Evolutionary conservation across 2,797 vertebrate species (phyloP), one percentile per base, ranked within the genome.

Genomic region (Rhadinocentrus ornatus): DNA sequence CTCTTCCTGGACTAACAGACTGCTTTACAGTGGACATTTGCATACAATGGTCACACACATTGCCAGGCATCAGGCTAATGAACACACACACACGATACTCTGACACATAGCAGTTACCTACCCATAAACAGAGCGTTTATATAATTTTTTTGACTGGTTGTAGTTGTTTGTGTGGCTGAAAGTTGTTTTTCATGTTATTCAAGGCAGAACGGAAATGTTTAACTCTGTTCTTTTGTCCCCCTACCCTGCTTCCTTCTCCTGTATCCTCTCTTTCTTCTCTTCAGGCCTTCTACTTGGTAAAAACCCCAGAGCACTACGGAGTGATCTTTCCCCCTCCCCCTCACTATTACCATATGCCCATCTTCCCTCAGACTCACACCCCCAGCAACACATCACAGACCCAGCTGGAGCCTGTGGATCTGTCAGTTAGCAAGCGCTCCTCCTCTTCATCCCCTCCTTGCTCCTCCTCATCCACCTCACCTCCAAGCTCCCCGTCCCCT

Each of bases 371-470:
- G 71, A 89, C 95, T 66, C 96, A 96, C 48, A 53, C 80, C 86
- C 0, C 96, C 57, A 93, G 88, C 86, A 91, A 94, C 50, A 86
- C 92, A 1, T 89, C 92, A 2, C 94, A 94, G 71, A 90, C 95
- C 75, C 98, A 99, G 93, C 77, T 96, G 86, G 98, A 99, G 85
- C 98, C 98, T 0, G 97, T 99, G 60, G 98, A 99, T 86, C 96
- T 99, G 66, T 98, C 98, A 0, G 87, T 98, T 85, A 96, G 95
- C 92, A 99, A 97, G 88, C 94, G 96, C 27, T 95, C 96, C 0
- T 85, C 93, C 0, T 94, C 93, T 61, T 93, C 78, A 62, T 95
- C 96, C 41, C 93, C 96, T 1, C 94, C 95, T 34, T 95, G 95
- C 0, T 91, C 96, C 55, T 86, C 91, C 0, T 88, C 93, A 2